A percentile compares a stretch with the other conserved stretches of the same genome.
Evolutionary conservation across 2,797 vertebrate species (phyloP).

Genomic region (Gallinago solitaria): DNA sequence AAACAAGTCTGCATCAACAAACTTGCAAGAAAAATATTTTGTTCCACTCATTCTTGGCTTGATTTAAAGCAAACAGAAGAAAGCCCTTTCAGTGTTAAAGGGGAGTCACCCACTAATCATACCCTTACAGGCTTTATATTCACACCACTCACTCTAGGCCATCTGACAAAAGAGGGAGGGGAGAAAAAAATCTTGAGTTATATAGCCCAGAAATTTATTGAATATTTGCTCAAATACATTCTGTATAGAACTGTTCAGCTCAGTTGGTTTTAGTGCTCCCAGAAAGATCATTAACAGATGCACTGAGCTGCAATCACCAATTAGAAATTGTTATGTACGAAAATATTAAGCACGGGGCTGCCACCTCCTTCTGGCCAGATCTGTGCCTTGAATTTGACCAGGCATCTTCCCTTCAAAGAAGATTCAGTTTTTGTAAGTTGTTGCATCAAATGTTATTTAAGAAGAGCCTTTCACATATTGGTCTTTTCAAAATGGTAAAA

Average conservation of each 20-base stretch:
- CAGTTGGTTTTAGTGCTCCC: constrained; percentile 38
- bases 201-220: constrained; percentile 80
- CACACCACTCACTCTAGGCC: neutral
- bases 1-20: neutral
- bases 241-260: constrained; percentile 51
- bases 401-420: constrained; percentile 43
- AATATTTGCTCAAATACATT: constrained; percentile 72
- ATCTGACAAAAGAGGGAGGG: neutral
- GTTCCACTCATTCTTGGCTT: neutral
- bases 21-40: neutral
- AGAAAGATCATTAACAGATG: constrained; percentile 41
- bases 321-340: constrained; percentile 42
- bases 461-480: constrained; percentile 62
- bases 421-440: constrained; percentile 12
- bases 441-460: constrained; percentile 42
- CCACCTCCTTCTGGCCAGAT: constrained; percentile 18
- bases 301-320: constrained; percentile 42
- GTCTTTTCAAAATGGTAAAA: constrained; percentile 71
- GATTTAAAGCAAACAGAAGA: neutral
- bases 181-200: constrained; percentile 56
- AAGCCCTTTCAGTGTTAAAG: neutral
- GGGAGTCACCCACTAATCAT: neutral
- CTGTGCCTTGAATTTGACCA: constrained; percentile 39
- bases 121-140: neutral
- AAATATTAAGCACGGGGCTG: constrained; percentile 41